These are phyloP conservation scores for Grapholita molesta DNA, from an alignment of 1,140 invertebrate species.

Conservation along the genomic window DNA sequence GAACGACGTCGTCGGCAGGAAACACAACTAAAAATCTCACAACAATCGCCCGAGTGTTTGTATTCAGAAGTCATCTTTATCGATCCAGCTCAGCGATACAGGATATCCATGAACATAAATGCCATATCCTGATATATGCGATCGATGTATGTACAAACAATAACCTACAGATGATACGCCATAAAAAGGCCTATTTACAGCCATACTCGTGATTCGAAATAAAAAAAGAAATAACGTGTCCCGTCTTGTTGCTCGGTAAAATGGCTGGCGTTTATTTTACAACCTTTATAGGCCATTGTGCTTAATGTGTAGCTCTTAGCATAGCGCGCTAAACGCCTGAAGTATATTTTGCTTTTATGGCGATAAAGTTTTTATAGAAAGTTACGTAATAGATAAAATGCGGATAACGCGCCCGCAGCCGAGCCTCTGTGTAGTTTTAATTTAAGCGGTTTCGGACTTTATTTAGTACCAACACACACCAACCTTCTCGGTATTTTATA, in stretches of 20 bases:
- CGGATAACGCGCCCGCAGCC: not conserved
- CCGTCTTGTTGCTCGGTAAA: slow-evolving; percentile 30
- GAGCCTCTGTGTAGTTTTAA: not conserved
- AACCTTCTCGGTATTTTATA: no score
- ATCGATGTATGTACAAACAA: slow-evolving; percentile 19
- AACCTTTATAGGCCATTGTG: slow-evolving; percentile 29
- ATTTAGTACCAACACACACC: no score
- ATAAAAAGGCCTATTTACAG: slow-evolving; percentile 41
- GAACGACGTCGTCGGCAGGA: not conserved
- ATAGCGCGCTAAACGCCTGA: slow-evolving; percentile 12
- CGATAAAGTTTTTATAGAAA: slow-evolving; percentile 17
- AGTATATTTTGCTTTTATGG: slow-evolving; percentile 5
- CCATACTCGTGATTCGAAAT: slow-evolving; percentile 30
- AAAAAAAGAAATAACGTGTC: slow-evolving; percentile 27
- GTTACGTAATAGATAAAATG: slow-evolving; percentile 12
- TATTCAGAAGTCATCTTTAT: slow-evolving; percentile 9
- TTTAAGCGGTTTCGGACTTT: not conserved
- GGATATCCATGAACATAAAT: slow-evolving; percentile 16
- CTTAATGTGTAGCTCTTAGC: slow-evolving; percentile 27
- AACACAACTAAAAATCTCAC: not conserved
- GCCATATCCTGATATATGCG: slow-evolving; percentile 10
- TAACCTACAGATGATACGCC: slow-evolving; percentile 35
- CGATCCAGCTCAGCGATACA: not conserved
- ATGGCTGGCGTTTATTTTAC: slow-evolving; percentile 40
- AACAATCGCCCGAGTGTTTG: not conserved